Evolutionary conservation across 1,140 invertebrate genomes (phyloP), one percentile per base, ranked within the genome.

Genomic region (Drosophila virilis): DNA sequence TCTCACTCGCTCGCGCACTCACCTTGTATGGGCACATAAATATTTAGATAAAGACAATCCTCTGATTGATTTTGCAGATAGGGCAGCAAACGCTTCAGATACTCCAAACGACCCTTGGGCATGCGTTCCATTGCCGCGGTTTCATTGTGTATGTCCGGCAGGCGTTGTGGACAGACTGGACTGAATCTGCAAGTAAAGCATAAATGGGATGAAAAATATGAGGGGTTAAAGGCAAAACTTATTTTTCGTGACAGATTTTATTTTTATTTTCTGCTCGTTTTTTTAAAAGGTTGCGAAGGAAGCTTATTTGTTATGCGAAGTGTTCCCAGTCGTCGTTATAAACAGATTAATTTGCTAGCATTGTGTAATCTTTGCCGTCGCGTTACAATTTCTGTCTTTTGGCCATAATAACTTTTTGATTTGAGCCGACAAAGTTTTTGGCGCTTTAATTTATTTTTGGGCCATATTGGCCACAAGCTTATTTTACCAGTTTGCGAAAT

Each of bases 41-140:
- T 97, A 92, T 99, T 99, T 75, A 99, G 94, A 92, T 98, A 99
- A 37, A 99, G 95, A 92, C 98, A 99, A 93, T 99, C 98, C 93
- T 99, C 98, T 78, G 96, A 97, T 93, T 99, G 97, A 91, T 98
- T 96, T 77, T 95, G 95, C 54, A 99, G 94, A 92, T 97, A 96
- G 8, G 97, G 97, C 72, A 97, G 93, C 88, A 99, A 94, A 81
- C 97, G 94, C 88, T 96, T 96, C 62, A 99, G 94, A 89, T 97
- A 97, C 85, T 98, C 96, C 72, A 97, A 93, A 48, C 97, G 93
- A 2, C 97, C 97, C 71, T 95, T 95, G 6, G 98, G 97, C 95
- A 98, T 97, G 69, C 95, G 95, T 77, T 95, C 95, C 65, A 97
- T 92, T 1, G 96, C 96, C 12, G 95, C 95, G 8, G 97, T 96